Percentiles rank a stretch among this genome's conserved stretches.
Conservation (phyloP, 1,140 invertebrate species). For the Cydia pomonella region DNA sequence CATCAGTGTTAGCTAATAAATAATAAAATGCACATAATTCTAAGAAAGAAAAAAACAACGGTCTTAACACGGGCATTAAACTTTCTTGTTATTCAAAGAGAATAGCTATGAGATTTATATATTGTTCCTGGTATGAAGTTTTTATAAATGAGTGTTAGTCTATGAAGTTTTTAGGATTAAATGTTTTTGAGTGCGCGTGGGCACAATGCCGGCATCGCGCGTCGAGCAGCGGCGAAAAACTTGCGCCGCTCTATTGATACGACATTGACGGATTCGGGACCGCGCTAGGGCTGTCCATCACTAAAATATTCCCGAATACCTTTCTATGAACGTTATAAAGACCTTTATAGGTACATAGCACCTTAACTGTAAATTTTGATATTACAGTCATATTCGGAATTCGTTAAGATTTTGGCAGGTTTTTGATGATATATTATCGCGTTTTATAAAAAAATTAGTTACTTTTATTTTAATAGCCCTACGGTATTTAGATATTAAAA, state of each 20-base stretch:
- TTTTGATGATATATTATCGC: too few relatives aligned
- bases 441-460: too few relatives aligned
- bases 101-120: background rate
- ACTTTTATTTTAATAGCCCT: too few relatives aligned
- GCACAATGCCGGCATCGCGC: slow-evolving; percentile 44
- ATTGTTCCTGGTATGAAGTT: background rate
- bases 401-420: too few relatives aligned
- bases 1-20: too few relatives aligned
- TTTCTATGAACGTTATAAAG: background rate
- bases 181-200: slow-evolving; percentile 39
- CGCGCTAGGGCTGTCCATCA: slow-evolving; percentile 46
- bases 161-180: background rate
- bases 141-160: slow-evolving; percentile 7
- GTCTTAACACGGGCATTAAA: too few relatives aligned
- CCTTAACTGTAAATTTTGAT: too few relatives aligned
- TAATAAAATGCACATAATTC: too few relatives aligned
- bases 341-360: background rate
- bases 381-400: too few relatives aligned
- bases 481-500: too few relatives aligned
- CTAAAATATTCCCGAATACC: background rate
- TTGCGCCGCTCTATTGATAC: slow-evolving; percentile 67
- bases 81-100: too few relatives aligned
- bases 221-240: slow-evolving; percentile 62
- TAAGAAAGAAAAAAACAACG: too few relatives aligned
- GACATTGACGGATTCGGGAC: slow-evolving; percentile 71